Percentiles rank a stretch among this genome's conserved stretches.
Conservation (phyloP, 2,797 vertebrate species). For the Hypotaenidia okinawae region DNA sequence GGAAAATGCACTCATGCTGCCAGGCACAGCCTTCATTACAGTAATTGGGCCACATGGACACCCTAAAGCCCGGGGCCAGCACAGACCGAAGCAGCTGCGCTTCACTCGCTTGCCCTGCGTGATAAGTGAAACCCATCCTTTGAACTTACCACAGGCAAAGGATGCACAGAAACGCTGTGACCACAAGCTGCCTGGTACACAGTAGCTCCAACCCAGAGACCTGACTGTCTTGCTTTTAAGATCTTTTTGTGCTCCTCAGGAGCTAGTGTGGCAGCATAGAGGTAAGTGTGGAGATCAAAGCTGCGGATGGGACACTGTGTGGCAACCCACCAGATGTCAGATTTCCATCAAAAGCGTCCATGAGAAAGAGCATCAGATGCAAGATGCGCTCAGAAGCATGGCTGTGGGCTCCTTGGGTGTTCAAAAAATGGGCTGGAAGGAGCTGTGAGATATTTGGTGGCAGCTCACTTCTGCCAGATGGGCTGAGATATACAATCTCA, state of each 20-base stretch:
- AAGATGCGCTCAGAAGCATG: not conserved
- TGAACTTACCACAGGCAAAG: not conserved
- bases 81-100: not conserved
- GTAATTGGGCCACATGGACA: not conserved
- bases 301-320: not conserved
- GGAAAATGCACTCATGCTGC: not conserved
- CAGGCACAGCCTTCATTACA: not conserved
- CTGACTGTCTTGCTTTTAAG: not conserved
- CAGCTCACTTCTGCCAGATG: not conserved
- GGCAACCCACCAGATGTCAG: not conserved
- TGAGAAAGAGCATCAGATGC: not conserved
- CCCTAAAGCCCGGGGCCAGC: not conserved
- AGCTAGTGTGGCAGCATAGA: not conserved
- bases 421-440: not conserved
- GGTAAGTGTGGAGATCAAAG: not conserved
- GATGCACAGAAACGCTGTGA: not conserved
- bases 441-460: not conserved
- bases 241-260: not conserved
- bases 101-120: not conserved
- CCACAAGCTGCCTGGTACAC: not conserved
- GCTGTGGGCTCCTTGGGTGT: not conserved
- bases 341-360: not conserved
- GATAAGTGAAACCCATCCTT: accelerated
- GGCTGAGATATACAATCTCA: not conserved
- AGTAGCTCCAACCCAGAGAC: not conserved